Evolutionary conservation across 2,113 vertebrate genomes (phyloP).

Genomic region (Varanus komodoensis): DNA sequence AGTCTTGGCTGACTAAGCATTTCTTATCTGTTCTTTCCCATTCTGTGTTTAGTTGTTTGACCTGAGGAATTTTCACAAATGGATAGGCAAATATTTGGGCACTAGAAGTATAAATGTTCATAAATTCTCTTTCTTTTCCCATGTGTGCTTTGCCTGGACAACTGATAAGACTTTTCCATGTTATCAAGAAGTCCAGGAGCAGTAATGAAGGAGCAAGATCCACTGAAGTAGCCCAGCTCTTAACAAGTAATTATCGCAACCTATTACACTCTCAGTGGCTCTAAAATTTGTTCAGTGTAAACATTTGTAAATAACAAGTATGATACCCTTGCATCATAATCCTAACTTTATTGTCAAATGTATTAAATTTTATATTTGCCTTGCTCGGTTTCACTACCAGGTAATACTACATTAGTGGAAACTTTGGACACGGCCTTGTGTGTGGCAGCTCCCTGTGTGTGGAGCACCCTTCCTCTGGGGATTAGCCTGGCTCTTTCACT

Average conservation of each 20-base stretch:
- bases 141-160: background rate
- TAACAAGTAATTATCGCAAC: background rate
- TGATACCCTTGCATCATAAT: background rate
- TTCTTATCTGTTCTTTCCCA: constrained; percentile 11
- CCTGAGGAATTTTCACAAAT: constrained; percentile 15
- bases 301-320: background rate
- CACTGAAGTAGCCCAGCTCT: background rate
- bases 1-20: background rate
- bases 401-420: no score
- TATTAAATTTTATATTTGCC: no score
- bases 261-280: no score
- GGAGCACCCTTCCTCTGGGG: no score
- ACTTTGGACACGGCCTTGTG: no score
- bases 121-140: background rate
- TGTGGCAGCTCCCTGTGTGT: no score
- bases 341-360: background rate
- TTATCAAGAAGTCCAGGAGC: background rate
- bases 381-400: no score
- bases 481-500: no score
- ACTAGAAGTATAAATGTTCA: background rate
- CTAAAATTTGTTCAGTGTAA: background rate
- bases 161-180: background rate
- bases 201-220: background rate
- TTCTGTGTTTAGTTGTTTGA: constrained; percentile 3
- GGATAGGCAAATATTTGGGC: background rate